These are phyloP conservation scores for Mesoligia furuncula DNA, from an alignment of 2,888 invertebrate genomes.

Conservation along the genomic window DNA sequence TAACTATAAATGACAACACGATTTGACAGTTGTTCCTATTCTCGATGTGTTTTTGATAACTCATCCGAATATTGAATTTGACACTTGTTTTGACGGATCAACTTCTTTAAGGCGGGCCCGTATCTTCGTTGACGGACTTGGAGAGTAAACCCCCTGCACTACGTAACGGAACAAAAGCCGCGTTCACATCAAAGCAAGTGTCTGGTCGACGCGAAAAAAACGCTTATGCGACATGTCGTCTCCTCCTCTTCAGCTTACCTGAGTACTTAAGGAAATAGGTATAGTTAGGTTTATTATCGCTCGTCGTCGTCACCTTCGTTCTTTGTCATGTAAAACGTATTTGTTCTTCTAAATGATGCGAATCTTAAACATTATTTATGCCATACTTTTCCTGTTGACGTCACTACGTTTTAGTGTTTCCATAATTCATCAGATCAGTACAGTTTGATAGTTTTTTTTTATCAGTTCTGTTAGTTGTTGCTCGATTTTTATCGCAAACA, in stretches of 20 bases:
- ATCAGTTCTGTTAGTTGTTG: not conserved
- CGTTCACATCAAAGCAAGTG: not conserved
- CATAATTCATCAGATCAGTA: conserved; percentile 53
- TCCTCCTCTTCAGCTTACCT: not conserved
- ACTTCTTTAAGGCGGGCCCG: not conserved
- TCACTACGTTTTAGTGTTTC: conserved; percentile 42
- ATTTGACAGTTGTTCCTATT: not conserved
- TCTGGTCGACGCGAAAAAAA: not conserved
- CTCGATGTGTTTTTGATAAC: not conserved
- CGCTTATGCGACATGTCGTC: not conserved
- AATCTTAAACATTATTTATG: conserved; percentile 57
- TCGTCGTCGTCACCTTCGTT: conserved; percentile 10
- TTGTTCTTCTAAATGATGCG: conserved; percentile 56
- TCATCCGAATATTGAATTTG: not conserved
- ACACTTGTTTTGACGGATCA: not conserved
- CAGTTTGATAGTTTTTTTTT: conserved; percentile 34
- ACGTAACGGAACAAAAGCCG: not conserved
- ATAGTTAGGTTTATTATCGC: conserved; percentile 21
- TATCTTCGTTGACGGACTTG: not conserved
- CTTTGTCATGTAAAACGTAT: conserved; percentile 62
- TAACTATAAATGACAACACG: not conserved
- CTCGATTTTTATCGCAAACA: not conserved
- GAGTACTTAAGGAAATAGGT: conserved; percentile 19
- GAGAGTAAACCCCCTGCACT: not conserved
- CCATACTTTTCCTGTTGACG: conserved; percentile 59